Base-by-base conservation (phyloP, 2,888 invertebrate species). In the Drosophila kanekoi region DNA sequence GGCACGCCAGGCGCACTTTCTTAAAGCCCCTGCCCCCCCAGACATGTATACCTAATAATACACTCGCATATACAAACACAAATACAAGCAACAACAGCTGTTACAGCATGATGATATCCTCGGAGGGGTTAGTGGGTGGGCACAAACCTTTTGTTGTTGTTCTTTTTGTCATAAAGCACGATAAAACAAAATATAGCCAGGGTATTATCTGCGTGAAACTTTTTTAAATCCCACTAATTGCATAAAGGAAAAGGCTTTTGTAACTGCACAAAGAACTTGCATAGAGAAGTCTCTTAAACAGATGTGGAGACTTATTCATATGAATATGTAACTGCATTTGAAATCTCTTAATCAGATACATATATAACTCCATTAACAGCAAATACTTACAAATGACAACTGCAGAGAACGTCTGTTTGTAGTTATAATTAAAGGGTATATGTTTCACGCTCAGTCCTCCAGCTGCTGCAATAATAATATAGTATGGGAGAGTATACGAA, bases 1-100 rank as follows among this genome's bases (percentile, higher is more conserved):
- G 72, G 72, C 71, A 44, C 66, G 64, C 58, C 65, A 68, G 63
- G 53, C 64, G 63, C 51, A 54, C 62, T 47, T 43, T 49, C 52
- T 28, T 38, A 38, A 23, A 38, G 28, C 23, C n/a, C 37, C 4
- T 4, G 4, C 20, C 2, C 20, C 58, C 47, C 9, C 13, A 32
- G 9, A 38, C 14, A 40, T 54, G 53, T 11, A 37, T 43, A 43
- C 28, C 10, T 4, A 44, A 32, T 13, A 13, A 32, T 13, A 13
- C 44, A 41, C 38, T 28, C 28, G 8, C 28, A 28, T 28, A 28
- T 28, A 28, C 11, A 56, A 20, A 37, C n/a, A 23, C 11, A 48
- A 13, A 32, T 4, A 44, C 8, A 35, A 20, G 9, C 18, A 32
- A 33, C 18, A 32, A 32, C 80, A 79, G 72, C 59, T 83, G 77